These are phyloP conservation scores for Lycocorax pyrrhopterus DNA, from an alignment of 2,113 vertebrate genomes.

Conservation along the genomic window DNA sequence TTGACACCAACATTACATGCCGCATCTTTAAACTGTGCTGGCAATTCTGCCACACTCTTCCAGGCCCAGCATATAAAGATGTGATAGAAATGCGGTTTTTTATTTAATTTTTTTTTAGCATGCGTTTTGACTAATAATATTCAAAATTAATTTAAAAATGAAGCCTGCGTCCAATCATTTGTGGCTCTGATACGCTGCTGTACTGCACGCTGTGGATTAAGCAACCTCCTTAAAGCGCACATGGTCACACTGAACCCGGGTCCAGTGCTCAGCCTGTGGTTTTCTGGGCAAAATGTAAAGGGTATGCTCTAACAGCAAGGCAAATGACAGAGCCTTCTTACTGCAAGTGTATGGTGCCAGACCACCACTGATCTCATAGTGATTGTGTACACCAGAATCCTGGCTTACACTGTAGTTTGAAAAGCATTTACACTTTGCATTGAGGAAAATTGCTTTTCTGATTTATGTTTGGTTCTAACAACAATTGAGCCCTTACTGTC, in stretches of 20 bases:
- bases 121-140: neutral
- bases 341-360: neutral
- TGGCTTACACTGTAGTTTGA: neutral
- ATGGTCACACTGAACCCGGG: accelerated
- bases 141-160: neutral
- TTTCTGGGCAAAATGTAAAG: neutral
- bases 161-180: neutral
- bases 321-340: neutral
- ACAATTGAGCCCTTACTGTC: neutral
- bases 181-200: neutral
- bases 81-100: neutral
- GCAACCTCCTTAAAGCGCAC: neutral
- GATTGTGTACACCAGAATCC: neutral
- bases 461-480: neutral
- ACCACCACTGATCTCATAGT: neutral
- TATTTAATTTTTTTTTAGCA: neutral
- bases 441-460: neutral
- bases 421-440: neutral
- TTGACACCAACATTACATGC: neutral
- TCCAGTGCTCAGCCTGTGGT: neutral
- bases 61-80: neutral
- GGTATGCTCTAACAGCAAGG: neutral
- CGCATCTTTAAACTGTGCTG: neutral
- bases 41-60: neutral
- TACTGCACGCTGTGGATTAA: neutral